Conservation (phyloP, 2,797 vertebrate species). For the Eurystomus glaucurus region DNA sequence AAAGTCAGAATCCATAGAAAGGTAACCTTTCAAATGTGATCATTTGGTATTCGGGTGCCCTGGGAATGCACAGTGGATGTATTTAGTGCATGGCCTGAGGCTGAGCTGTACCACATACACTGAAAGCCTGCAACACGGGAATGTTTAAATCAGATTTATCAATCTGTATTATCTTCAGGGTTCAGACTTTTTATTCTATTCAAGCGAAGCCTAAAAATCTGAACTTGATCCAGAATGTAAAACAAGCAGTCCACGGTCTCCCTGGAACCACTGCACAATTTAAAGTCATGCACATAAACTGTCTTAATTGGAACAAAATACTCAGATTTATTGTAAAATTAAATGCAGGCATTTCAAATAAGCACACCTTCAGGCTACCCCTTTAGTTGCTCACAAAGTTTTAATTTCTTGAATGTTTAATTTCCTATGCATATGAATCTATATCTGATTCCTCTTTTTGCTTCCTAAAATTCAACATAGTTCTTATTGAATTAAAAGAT, state of each 20-base stretch:
- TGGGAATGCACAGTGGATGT: slow-evolving; percentile 71
- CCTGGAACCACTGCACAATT: slow-evolving; percentile 75
- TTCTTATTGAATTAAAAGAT: slow-evolving; percentile 84
- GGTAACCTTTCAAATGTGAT: slow-evolving; percentile 76
- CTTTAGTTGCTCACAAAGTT: slow-evolving; percentile 63
- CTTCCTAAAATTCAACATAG: slow-evolving; percentile 78
- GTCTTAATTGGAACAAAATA: slow-evolving; percentile 77
- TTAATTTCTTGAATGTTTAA: slow-evolving; percentile 78
- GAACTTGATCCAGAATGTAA: slow-evolving; percentile 81
- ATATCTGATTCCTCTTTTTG: slow-evolving; percentile 75
- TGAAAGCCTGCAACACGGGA: slow-evolving; percentile 68
- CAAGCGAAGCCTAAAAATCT: slow-evolving; percentile 74
- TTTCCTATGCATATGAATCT: slow-evolving; percentile 76
- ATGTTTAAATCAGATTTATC: slow-evolving; percentile 78
- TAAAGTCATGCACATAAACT: slow-evolving; percentile 61
- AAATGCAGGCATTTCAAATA: slow-evolving; percentile 76
- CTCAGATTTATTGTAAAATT: slow-evolving; percentile 71
- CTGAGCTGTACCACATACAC: slow-evolving; percentile 71
- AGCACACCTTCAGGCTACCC: slow-evolving; percentile 77
- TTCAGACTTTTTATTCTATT: slow-evolving; percentile 72
- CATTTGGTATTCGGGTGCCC: slow-evolving; percentile 66
- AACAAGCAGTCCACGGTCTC: slow-evolving; percentile 73
- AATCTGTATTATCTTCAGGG: slow-evolving; percentile 79
- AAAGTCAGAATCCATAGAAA: slow-evolving; percentile 74
- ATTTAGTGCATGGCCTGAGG: slow-evolving; percentile 70